Evolutionary conservation across 2,113 vertebrate species (phyloP), one percentile per base, ranked within the genome.

Genomic region (Mohoua ochrocephala): DNA sequence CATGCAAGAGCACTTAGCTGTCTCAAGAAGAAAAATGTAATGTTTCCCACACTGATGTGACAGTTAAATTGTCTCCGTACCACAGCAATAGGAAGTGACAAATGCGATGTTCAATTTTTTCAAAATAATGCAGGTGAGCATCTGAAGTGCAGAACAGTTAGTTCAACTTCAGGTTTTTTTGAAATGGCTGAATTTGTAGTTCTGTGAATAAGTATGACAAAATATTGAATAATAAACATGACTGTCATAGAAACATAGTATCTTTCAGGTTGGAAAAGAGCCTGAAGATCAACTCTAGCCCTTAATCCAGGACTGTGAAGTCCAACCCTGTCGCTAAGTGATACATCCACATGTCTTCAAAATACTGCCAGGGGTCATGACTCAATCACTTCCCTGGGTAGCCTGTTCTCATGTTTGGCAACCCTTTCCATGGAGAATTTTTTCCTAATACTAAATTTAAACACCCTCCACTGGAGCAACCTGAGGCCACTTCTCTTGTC

Each of bases 391-490:
- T 61, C n/a, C 4, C 27, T n/a, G 17, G 15, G 23, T 15, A 75
- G 20, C 18, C n/a, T 57, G 11, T 52, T 71, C 20, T 33, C 31
- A 11, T 26, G 11, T 20, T 49, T 67, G 23, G 39, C 6, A 31
- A 8, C 2, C 3, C 22, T 77, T 57, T 53, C 7, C 2, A 14
- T 28, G 18, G 39, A 80, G 12, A 60, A 47, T 11, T 61, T 12
- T 67, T 84, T 42, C 42, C 11, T 31, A 71, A n/a, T 61, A 61
- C 9, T 30, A n/a, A 28, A 4, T 19, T n/a, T 71, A 67, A 70
- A 54, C 2, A n/a, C 3, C 27, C 9, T 14, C 2, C 13, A 3
- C 8, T 1, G 1, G 24, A 4, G 6, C 19, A 81, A 57, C 15
- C 24, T 33, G 11, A 42, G 9, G 16, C 16, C 9, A 17, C 70